These are phyloP conservation scores for Conus ventricosus DNA, from an alignment of 1,140 invertebrate species.

Conservation along the genomic window DNA sequence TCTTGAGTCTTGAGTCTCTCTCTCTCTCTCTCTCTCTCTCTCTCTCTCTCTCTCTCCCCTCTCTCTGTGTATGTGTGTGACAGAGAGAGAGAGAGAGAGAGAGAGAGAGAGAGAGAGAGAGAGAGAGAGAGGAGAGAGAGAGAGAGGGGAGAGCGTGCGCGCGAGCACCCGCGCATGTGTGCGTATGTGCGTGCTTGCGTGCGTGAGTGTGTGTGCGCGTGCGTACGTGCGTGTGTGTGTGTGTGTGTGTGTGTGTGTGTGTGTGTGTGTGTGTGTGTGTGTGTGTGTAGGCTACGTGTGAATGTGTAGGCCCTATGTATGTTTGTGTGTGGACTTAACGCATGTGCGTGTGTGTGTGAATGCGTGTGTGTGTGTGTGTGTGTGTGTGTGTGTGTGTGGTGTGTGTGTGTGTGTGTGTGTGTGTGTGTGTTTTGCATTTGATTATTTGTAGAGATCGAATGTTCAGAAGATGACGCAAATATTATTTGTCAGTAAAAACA, in stretches of 20 bases:
- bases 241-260: constrained; percentile 7
- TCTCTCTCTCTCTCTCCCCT: too few species aligned
- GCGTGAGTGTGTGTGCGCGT: neutral
- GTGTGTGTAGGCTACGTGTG: neutral
- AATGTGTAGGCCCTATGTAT: neutral
- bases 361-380: neutral
- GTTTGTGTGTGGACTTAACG: neutral
- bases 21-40: too few species aligned
- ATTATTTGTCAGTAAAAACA: too few species aligned
- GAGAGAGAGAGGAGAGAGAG: neutral
- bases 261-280: neutral
- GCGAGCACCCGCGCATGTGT: neutral
- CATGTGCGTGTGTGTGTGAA: neutral
- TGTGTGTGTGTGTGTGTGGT: neutral
- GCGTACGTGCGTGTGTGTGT: neutral
- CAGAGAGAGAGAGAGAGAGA: constrained; percentile 21
- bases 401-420: constrained; percentile 8
- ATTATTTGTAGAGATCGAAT: too few species aligned
- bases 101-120: constrained; percentile 16
- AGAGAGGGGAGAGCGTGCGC: neutral
- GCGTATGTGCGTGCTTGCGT: neutral
- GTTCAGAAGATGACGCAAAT: too few species aligned
- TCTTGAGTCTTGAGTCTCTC: too few species aligned
- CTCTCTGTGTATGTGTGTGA: neutral
- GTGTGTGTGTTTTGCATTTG: neutral